A percentile compares a stretch with the other conserved stretches of the same genome.
These are phyloP conservation scores for Sinonovacula constricta DNA, from an alignment of 1,140 invertebrate genomes.

Conservation along the genomic window DNA sequence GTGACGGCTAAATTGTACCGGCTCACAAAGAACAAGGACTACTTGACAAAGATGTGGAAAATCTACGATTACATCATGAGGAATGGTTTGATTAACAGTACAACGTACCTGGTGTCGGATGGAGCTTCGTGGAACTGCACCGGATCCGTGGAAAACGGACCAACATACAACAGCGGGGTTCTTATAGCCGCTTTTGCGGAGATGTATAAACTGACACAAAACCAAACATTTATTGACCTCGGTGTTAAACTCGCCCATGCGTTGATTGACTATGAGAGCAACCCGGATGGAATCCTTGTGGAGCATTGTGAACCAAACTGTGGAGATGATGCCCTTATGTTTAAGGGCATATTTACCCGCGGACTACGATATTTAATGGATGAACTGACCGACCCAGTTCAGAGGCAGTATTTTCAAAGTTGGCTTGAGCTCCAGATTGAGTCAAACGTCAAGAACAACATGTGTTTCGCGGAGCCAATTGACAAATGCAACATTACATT, in stretches of 20 bases:
- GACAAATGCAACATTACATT: conserved; percentile 58
- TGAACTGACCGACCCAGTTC: conserved; percentile 21
- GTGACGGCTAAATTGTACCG: conserved; percentile 53
- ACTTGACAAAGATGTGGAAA: conserved; percentile 35
- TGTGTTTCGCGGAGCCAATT: conserved; percentile 55
- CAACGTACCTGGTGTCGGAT: conserved; percentile 54
- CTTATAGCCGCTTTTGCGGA: conserved; percentile 60
- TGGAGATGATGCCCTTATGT: conserved; percentile 57
- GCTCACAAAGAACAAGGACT: conserved; percentile 43
- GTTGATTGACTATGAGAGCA: conserved; percentile 46
- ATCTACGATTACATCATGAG: conserved; percentile 53
- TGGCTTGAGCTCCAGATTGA: conserved; percentile 55
- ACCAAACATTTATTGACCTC: conserved; percentile 34
- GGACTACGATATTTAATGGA: conserved; percentile 62
- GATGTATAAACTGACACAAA: conserved; percentile 51
- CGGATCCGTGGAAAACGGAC: conserved; percentile 28
- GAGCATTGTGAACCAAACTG: conserved; percentile 61
- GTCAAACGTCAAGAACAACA: conserved; percentile 47
- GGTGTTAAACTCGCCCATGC: conserved; percentile 50
- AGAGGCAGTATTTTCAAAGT: conserved; percentile 36
- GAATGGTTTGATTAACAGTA: conserved; percentile 54
- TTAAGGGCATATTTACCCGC: conserved; percentile 60
- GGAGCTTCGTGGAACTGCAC: conserved; percentile 26
- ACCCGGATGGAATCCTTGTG: conserved; percentile 48
- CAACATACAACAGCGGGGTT: conserved; percentile 56